A percentile compares a stretch with the other conserved stretches of the same genome.
phyloP scores from a whole-genome alignment of 2,113 vertebrate species.

The Tenrec ecaudatus region DNA sequence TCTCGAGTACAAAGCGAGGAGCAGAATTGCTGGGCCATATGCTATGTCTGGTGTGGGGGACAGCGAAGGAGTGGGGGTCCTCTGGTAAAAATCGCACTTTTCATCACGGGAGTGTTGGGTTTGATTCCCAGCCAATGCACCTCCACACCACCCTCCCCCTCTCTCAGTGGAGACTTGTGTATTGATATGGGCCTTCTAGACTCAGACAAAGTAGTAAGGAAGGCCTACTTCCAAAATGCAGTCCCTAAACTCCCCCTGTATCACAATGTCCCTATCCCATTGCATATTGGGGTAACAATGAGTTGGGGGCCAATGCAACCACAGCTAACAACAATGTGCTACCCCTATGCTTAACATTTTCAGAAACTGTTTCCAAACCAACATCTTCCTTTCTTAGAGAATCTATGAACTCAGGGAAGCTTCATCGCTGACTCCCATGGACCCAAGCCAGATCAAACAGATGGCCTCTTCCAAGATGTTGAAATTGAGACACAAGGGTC shows the following conservation, averaged over 20 bases:
- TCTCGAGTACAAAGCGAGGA: background rate
- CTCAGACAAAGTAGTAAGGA: background rate
- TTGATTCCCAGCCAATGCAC: background rate
- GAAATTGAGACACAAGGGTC: background rate
- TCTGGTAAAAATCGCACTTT: background rate
- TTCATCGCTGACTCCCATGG: background rate
- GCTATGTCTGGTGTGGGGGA: background rate
- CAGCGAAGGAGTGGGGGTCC: background rate
- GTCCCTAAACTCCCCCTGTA: background rate
- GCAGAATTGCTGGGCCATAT: background rate
- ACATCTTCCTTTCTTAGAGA: background rate
- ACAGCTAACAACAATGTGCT: too few species aligned
- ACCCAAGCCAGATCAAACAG: background rate
- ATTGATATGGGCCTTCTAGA: background rate
- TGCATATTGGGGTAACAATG: too few species aligned
- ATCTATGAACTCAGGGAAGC: background rate
- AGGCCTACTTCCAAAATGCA: background rate
- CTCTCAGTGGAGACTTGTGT: background rate
- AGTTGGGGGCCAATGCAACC: too few species aligned
- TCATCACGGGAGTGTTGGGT: background rate
- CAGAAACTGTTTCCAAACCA: background rate
- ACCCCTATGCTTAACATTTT: too few species aligned
- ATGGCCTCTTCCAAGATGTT: background rate
- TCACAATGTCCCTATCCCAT: background rate
- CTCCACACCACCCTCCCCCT: background rate